These are phyloP conservation scores for Drosophila borborema DNA, from an alignment of 2,888 invertebrate genomes.

Conservation along the genomic window DNA sequence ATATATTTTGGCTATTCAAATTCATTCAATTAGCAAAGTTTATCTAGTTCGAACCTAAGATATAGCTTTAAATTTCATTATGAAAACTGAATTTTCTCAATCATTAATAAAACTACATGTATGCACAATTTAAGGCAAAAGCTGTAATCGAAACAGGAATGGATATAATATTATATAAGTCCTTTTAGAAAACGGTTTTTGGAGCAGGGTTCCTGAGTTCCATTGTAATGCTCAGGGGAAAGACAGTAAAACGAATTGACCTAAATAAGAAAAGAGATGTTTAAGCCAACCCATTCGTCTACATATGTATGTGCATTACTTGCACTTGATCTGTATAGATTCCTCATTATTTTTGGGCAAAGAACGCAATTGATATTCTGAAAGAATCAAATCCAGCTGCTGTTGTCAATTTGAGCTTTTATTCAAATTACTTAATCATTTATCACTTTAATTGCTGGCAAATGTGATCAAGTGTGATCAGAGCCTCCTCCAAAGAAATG, in stretches of 20 bases:
- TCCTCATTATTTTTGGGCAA: not conserved
- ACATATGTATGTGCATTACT: not conserved
- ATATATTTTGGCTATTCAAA: too few species aligned
- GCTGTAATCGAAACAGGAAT: too few species aligned
- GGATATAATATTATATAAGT: too few species aligned
- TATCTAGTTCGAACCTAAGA: too few species aligned
- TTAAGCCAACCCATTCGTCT: not conserved
- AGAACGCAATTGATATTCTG: not conserved
- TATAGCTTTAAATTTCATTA: too few species aligned
- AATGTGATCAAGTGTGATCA: conserved; percentile 33
- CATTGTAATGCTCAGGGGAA: too few species aligned
- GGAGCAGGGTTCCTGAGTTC: too few species aligned
- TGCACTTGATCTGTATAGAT: not conserved
- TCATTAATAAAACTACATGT: too few species aligned
- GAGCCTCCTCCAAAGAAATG: conserved; percentile 31
- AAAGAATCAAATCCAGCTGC: not conserved
- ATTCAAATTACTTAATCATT: conserved; percentile 45
- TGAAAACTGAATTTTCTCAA: too few species aligned
- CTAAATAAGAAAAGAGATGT: not conserved
- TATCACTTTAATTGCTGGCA: conserved; percentile 55
- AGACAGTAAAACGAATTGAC: not conserved
- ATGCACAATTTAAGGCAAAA: too few species aligned
- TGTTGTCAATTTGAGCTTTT: conserved; percentile 18
- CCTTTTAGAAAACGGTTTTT: too few species aligned
- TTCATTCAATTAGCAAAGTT: too few species aligned